Conservation (phyloP, 2,113 vertebrate species). For the Phaethornis superciliosus region DNA sequence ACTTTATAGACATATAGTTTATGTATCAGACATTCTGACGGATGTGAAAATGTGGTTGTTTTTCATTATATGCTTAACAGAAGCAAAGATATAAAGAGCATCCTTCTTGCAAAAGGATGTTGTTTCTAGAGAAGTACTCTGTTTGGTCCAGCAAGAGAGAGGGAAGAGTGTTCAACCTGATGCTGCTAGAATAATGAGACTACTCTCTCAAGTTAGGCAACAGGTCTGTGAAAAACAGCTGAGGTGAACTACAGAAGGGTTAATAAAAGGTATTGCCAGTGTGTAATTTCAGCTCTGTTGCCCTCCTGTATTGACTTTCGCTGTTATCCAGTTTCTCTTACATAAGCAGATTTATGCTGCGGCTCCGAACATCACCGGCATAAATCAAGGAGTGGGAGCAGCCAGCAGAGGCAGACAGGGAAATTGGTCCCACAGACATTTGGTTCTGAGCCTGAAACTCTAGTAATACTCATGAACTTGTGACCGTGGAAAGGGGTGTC, state of each 20-base stretch:
- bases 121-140: not conserved
- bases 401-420: not conserved
- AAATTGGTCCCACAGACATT: conserved; percentile 4
- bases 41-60: not conserved
- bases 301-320: conserved; percentile 38
- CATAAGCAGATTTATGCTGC: conserved; percentile 53
- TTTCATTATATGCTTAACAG: not conserved
- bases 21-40: not conserved
- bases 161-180: not conserved
- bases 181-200: accelerated
- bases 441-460: conserved; percentile 11
- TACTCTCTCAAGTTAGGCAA: not conserved
- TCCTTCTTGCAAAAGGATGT: not conserved
- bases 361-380: not conserved
- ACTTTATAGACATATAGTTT: no score
- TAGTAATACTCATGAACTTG: conserved; percentile 4
- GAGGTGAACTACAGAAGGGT: not conserved
- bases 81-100: not conserved
- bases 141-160: not conserved
- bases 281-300: conserved; percentile 56
- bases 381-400: conserved; percentile 54
- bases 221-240: not conserved
- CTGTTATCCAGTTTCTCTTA: conserved; percentile 56
- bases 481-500: not conserved
- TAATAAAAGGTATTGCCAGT: conserved; percentile 25